Base-by-base conservation (phyloP, 2,888 invertebrate species). In the Adelognathus sp. region DNA sequence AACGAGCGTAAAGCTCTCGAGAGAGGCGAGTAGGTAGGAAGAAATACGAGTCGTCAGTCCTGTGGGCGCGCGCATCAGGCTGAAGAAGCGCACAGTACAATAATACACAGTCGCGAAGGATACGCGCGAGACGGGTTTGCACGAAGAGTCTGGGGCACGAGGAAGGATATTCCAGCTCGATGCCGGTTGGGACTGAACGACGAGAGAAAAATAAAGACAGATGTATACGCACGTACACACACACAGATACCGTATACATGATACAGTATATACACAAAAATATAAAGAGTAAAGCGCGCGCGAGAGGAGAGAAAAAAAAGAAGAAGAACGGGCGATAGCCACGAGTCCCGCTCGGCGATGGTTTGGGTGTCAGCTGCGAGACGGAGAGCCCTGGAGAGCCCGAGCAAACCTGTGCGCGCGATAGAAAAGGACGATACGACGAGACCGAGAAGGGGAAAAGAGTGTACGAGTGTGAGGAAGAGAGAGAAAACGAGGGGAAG, bases 321-420 rank as follows among this genome's bases (percentile, higher is more conserved):
- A 60, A 61, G 39, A 60, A 60, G 72, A 69, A 31, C 64, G 33
- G 60, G 69, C 44, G 58, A 71, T 24, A 71, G 63, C 70, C 50
- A 50, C 50, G 50, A 21, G 50, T 21, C 24, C 50, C 21, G 50
- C 11, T 21, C 9, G 71, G 60, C 52, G 70, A 75, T 73, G 75
- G 72, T 41, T 69, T 72, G 89, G 88, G 89, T 90, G 90, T 90
- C 90, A 89, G 90, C 89, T 89, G 90, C 88, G 88, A 85, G 85
- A 86, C 85, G 86, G 84, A 76, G 81, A 79, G 83, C 66, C 67
- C 80, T n/a, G n/a, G n/a, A n/a, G n/a, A n/a, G n/a, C n/a, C n/a
- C 71, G 58, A 63, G 77, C 69, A 79, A 64, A 73, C 58, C 44
- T 71, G 41, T 73, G 82, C 80, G 81, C 75, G 16, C 58, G 81